Percentiles rank a stretch among this genome's conserved stretches.
phyloP scores from a whole-genome alignment of 2,113 vertebrate species.

The Oncorhynchus kisutch region DNA sequence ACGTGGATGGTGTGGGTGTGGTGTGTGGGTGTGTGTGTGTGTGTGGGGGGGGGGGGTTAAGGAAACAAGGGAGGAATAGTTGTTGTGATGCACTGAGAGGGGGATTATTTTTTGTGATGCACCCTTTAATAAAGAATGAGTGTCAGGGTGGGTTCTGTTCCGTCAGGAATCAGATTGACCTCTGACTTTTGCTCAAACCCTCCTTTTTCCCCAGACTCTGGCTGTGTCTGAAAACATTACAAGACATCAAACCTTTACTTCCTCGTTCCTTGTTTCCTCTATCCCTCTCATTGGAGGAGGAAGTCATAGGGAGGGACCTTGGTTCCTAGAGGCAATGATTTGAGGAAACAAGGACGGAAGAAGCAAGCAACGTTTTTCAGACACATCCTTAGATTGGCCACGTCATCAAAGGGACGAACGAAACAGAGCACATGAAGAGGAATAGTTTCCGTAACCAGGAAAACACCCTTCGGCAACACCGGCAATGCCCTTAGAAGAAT shows the following conservation, averaged over 20 bases:
- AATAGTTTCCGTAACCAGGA: not conserved
- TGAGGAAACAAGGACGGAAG: no score
- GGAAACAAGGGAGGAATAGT: not conserved
- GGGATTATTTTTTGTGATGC: not conserved
- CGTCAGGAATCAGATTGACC: not conserved
- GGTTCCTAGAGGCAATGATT: not conserved
- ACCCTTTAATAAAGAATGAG: not conserved
- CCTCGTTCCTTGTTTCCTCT: not conserved
- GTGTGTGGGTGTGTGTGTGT: no score
- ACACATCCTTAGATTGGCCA: no score
- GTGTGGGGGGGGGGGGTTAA: not conserved
- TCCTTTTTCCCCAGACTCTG: not conserved
- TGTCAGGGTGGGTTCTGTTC: not conserved
- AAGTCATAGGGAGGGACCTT: no score
- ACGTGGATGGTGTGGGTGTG: no score
- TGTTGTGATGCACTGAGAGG: not conserved
- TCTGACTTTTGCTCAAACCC: not conserved
- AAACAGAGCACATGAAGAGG: not conserved
- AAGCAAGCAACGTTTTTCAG: no score
- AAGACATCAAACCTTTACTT: not conserved
- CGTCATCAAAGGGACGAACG: no score
- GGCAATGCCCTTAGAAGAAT: conserved; percentile 1
- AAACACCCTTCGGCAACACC: not conserved
- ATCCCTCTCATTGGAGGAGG: not conserved
- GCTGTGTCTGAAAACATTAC: not conserved